A percentile compares a stretch with the other conserved stretches of the same genome.
These are phyloP conservation scores for Ispidina picta DNA, from an alignment of 2,797 vertebrate genomes.

Conservation along the genomic window DNA sequence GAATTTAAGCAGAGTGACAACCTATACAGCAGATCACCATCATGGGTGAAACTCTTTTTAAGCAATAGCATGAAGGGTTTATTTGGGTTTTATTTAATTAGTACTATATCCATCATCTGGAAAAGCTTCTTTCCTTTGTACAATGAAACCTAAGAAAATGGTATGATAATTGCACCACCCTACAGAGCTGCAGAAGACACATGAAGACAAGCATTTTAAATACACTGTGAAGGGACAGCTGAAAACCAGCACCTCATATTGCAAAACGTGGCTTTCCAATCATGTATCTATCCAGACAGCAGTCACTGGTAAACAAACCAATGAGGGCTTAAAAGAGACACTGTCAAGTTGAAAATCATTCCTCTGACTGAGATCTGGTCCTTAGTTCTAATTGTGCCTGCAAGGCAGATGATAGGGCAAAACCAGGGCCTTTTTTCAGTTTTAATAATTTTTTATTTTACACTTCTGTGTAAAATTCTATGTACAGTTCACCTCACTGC, in stretches of 20 bases:
- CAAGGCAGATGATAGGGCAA: neutral
- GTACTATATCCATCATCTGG: neutral
- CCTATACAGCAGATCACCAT: constrained; percentile 61
- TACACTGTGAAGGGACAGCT: neutral
- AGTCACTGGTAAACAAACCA: neutral
- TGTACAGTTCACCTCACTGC: neutral
- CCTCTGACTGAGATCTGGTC: neutral
- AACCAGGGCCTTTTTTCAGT: neutral
- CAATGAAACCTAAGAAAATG: neutral
- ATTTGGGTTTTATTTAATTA: constrained; percentile 43
- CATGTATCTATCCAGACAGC: neutral
- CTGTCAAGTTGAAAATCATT: constrained; percentile 8
- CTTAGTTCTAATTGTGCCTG: neutral
- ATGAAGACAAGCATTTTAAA: neutral
- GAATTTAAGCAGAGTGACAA: constrained; percentile 71
- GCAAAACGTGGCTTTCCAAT: neutral
- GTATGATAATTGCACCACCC: neutral
- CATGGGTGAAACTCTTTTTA: constrained; percentile 39
- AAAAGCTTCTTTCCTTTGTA: neutral
- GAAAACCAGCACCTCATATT: neutral
- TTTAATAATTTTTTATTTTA: neutral
- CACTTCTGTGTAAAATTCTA: neutral
- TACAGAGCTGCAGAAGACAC: neutral
- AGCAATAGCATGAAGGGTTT: constrained; percentile 11
- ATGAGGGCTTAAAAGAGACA: neutral